phyloP scores from a whole-genome alignment of 2,113 vertebrate species.

The Ammodytes marinus region DNA sequence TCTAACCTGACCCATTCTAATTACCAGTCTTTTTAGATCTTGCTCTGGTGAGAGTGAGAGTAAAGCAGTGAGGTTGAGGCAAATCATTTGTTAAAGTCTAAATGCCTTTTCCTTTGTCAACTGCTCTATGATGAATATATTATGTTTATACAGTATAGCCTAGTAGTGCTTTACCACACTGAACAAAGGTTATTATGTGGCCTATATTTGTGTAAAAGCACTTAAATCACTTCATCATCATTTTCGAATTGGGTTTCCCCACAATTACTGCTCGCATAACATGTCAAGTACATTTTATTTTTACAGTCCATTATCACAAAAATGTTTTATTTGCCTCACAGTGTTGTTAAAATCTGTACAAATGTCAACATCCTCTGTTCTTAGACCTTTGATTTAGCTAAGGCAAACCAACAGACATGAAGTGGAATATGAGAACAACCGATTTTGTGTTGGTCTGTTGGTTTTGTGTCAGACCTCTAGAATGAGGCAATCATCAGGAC shows the following conservation, averaged over 20 bases:
- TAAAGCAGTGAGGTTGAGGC: neutral
- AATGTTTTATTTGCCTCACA: no score
- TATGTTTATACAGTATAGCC: neutral
- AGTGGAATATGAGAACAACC: no score
- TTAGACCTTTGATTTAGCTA: no score
- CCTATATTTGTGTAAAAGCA: constrained; percentile 26
- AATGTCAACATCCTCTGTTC: no score
- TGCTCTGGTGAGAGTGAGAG: neutral
- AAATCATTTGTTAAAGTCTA: neutral
- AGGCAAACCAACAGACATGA: no score
- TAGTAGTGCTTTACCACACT: neutral
- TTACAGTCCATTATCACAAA: no score
- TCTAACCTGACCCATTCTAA: neutral
- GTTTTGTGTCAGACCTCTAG: no score
- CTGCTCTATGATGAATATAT: neutral
- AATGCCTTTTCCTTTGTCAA: constrained; percentile 27
- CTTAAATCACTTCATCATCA: constrained; percentile 28
- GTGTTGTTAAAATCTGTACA: no score
- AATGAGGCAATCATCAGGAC: constrained; percentile 9
- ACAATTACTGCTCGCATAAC: neutral
- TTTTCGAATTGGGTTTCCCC: constrained; percentile 19
- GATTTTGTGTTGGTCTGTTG: no score
- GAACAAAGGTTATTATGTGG: constrained; percentile 26
- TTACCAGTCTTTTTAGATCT: neutral
- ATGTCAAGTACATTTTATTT: no score